Evolutionary conservation across 1,140 invertebrate species (phyloP), one percentile per base, ranked within the genome.

Genomic region (Berghia stephanieae): DNA sequence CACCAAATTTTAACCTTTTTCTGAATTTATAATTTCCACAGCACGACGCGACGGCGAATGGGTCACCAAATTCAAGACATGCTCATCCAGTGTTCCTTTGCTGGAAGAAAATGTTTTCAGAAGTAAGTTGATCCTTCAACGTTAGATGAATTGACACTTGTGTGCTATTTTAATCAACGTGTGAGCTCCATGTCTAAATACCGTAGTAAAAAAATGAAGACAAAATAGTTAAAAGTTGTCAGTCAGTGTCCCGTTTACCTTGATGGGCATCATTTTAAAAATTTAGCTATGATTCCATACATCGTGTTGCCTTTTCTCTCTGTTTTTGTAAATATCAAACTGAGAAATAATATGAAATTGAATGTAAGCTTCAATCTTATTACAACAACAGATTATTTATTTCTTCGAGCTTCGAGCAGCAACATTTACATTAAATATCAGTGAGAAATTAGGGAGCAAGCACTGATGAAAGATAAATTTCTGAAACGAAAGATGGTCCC

Each of bases 51-150:
- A 76, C n/a, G 27, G 36, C 5, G 43, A 21, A 38, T 77, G 40
- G 80, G 80, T 38, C 80, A 81, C 46, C 74, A 79, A 40, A 77
- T 81, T 8, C 10, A 60, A 16, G 78, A 81, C 43, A 79, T 81
- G 80, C 66, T 81, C 5, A 16, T 81, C 27, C 38, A 60, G n/a
- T 81, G 80, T 75, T 77, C 80, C 2, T 79, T 79, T 46, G 55
- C 38, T 70, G 80, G 80, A 27, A 73, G 63, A n/a, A 24, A 77
- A 36, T 81, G 80, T 67, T 69, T 68, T 44, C 0, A 60, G n/a
- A 40, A 52, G 80, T 81, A 75, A 77, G 74, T 38, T 10, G 2
- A 57, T 60, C 4, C n/a, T 71, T 71, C 2, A 0, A 8, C 24
- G 1, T 46, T n/a, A 24, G n/a, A 24, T 18, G 27, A 18, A 24